Evolutionary conservation across 2,888 invertebrate genomes (phyloP).

Genomic region (Ichneumon xanthorius): DNA sequence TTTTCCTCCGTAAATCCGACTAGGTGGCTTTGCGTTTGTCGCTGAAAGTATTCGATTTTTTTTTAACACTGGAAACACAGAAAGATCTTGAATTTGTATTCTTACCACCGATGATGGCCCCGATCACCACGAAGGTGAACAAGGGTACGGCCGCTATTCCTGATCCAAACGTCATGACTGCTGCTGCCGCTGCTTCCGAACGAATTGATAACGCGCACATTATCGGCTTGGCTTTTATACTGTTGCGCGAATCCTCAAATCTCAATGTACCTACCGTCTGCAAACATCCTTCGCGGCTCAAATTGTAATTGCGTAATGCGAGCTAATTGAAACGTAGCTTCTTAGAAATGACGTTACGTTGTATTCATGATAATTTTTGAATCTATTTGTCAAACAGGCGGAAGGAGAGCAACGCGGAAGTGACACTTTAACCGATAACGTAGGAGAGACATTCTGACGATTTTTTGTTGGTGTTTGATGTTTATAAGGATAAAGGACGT

Average conservation of each 20-base stretch:
- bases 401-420: not conserved
- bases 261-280: not conserved
- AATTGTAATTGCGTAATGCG: not conserved
- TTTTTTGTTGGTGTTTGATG: too few species aligned
- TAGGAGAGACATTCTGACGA: not conserved
- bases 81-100: not conserved
- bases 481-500: too few species aligned
- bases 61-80: not conserved
- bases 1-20: not conserved
- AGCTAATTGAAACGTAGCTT: too few species aligned
- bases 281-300: not conserved
- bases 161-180: not conserved
- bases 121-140: not conserved
- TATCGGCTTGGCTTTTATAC: not conserved
- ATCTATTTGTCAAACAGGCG: not conserved
- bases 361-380: not conserved
- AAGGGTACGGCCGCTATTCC: not conserved
- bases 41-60: not conserved
- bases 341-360: not conserved
- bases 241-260: not conserved
- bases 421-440: not conserved
- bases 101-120: not conserved
- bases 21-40: not conserved
- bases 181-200: not conserved
- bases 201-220: not conserved